These are phyloP conservation scores for Hedya salicella DNA, from an alignment of 2,888 invertebrate genomes.

Conservation along the genomic window DNA sequence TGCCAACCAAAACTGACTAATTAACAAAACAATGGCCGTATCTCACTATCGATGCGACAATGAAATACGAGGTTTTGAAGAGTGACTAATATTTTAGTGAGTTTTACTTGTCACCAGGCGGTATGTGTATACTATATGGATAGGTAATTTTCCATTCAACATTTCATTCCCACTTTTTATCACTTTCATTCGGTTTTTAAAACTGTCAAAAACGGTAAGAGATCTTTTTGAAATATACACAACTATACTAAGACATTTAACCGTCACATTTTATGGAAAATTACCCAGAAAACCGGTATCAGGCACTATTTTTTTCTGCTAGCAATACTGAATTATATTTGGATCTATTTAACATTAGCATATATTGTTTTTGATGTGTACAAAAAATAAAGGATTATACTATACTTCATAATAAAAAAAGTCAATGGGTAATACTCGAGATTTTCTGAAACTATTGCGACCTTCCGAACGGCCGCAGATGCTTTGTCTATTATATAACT, in stretches of 20 bases:
- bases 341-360: constrained; percentile 3
- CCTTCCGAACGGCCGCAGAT: neutral
- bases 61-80: too few species aligned
- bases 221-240: neutral
- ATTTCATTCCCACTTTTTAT: neutral
- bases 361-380: constrained; percentile 1
- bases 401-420: neutral
- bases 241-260: neutral
- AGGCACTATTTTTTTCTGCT: constrained; percentile 10
- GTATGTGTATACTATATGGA: constrained; percentile 2
- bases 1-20: too few species aligned
- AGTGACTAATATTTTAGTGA: too few species aligned
- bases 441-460: neutral
- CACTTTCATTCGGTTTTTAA: neutral
- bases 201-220: neutral
- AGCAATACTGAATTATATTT: constrained; percentile 19
- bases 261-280: neutral
- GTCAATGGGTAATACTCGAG: neutral
- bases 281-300: neutral
- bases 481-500: neutral
- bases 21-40: too few species aligned
- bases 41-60: too few species aligned
- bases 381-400: constrained; percentile 3
- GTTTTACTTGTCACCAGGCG: too few species aligned
- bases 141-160: neutral